Base-by-base conservation (phyloP, 2,113 vertebrate genomes). In the Stigmatopora argus region DNA sequence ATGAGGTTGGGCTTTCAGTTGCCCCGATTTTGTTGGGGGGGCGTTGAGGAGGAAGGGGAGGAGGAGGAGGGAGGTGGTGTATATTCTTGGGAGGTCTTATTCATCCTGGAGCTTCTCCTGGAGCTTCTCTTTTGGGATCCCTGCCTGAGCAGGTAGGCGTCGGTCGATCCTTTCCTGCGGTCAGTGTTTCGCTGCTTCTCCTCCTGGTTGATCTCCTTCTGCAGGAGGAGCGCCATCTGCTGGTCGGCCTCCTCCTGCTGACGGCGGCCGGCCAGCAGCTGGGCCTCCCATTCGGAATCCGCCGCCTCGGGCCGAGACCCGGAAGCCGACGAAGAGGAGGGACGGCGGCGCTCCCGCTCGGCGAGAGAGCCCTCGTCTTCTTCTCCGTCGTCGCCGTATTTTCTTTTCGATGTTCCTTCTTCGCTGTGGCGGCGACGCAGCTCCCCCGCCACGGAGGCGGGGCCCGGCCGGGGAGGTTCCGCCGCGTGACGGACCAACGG, bases 161-260 rank as follows among this genome's bases (percentile, higher is more conserved):
- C 90, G 0, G 88, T 88, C 38, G 94, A 94, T 3, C 94, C 94
- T 82, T 95, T 98, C 0, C 91, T 86, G 17, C 94, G 72, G 80
- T 93, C 85, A 0, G 89, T 91, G 3, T 58, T 78, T 17, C 17
- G 71, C 7, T 2, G 17, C 9, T 2, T 81, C 26, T 85, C 85
- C 65, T 96, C 93, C 61, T 86, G 85, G 77, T 97, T 60, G 1
- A 93, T 77, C 66, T 95, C 83, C 62, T 84, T 92, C 60, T 98
- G 96, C 7, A 98, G 90, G 26, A 91, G 75, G 66, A 94, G 68
- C 9, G 96, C 96, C 58, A 98, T 47, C 5, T 81, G 75, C n/a
- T 91, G 81, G 72, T 98, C 95, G 67, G 94, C 87, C 65, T 96
- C 91, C 81, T 98, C 94, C 78, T 98, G 95, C 56, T 78, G 84